Base-by-base conservation (phyloP, 2,113 vertebrate genomes). In the Ciconia maguari region DNA sequence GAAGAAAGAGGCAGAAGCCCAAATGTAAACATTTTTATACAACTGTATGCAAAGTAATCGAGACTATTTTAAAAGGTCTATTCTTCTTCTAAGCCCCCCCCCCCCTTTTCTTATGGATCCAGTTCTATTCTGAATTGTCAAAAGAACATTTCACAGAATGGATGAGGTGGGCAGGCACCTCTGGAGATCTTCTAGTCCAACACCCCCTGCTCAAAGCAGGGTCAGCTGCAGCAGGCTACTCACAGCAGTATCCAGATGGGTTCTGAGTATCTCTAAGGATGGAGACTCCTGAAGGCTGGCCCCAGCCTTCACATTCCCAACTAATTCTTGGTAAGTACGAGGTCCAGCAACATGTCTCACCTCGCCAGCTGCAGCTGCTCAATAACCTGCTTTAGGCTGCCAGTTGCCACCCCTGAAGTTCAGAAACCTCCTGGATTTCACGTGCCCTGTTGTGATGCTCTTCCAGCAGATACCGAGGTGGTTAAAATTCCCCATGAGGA, bases 41-140 rank as follows among this genome's bases (percentile, higher is more conserved):
- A 82, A 41, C 41, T n/a, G 4, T 12, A 13, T 21, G 51, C 24
- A 74, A 87, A 70, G 46, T 55, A 78, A 13, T 42, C 0, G 0
- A 84, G 41, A 46, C 22, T 57, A 8, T 70, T 93, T 66, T 54
- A 57, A 24, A 58, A 24, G 0, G 3, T 61, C 55, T 60, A 13
- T 44, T 21, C n/a, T 76, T 48, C n/a, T 52, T 89, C 68, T n/a
- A 54, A 68, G 68, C 30, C 11, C 57, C 8, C 8, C 8, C 8
- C 17, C 17, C 29, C 13, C 20, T 72, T 82, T 75, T 68, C 19
- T 91, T 62, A 58, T 9, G 14, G 25, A 86, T 69, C 7, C 12
- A 46, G 2, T 65, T 81, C 58, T 32, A 68, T 20, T 41, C 44
- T 25, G 24, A 46, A 25, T 17, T n/a, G 32, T 46, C 58, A n/a